Evolutionary conservation across 2,888 invertebrate species (phyloP).

Genomic region (Limnephilus rhombicus): DNA sequence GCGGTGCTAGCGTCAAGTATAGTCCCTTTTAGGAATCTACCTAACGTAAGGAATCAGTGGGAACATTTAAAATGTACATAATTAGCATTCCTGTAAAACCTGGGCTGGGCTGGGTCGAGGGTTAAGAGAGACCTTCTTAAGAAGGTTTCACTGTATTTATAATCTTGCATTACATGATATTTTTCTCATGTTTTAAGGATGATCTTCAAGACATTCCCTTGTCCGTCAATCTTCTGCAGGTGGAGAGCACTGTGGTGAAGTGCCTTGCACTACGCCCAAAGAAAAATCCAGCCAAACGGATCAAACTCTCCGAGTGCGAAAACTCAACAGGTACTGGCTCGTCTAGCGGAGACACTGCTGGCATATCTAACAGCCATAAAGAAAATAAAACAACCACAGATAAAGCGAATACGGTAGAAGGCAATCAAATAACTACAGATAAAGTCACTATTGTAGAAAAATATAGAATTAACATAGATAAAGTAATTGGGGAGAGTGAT

Average conservation of each 20-base stretch:
- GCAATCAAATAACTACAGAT: background rate
- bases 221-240: constrained; percentile 73
- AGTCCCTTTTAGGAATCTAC: too few species aligned
- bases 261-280: constrained; percentile 73
- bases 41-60: too few species aligned
- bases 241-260: constrained; percentile 73
- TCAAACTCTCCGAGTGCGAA: constrained; percentile 66
- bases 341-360: background rate
- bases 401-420: background rate
- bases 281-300: constrained; percentile 72
- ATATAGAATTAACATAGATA: constrained; percentile 43
- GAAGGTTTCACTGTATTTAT: background rate
- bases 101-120: too few species aligned
- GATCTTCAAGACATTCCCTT: constrained; percentile 75
- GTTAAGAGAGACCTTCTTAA: too few species aligned
- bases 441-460: background rate
- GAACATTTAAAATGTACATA: too few species aligned
- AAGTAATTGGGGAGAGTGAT: constrained; percentile 41
- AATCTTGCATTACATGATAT: background rate
- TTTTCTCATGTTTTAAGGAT: constrained; percentile 70
- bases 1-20: too few species aligned
- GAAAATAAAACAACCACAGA: constrained; percentile 29
- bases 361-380: background rate
- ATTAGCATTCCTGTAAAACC: too few species aligned
- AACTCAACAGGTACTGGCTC: background rate